These are phyloP conservation scores for Heliocidaris tuberculata DNA, from an alignment of 35 echinoderm and acorn worm genomes.

Conservation along the genomic window DNA sequence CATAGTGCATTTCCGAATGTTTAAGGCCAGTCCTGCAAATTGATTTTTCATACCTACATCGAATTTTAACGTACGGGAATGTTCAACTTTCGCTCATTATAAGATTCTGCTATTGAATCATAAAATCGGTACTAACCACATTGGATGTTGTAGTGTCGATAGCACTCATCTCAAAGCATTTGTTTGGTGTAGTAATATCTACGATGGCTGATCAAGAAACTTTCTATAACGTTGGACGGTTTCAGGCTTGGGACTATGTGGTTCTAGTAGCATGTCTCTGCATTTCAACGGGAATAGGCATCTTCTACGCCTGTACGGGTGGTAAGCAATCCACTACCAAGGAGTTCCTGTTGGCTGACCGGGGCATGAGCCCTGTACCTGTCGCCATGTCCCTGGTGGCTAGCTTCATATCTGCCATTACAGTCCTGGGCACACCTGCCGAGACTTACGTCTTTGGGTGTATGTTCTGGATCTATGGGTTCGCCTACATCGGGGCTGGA, in stretches of 20 bases:
- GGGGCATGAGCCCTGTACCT: slow-evolving; percentile 72
- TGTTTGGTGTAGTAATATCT: neutral
- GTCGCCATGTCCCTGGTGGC: slow-evolving; percentile 82
- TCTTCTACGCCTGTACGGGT: slow-evolving; percentile 77
- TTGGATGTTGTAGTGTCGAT: neutral
- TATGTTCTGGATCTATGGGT: slow-evolving; percentile 69
- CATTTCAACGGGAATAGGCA: slow-evolving; percentile 76
- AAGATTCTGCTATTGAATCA: too few relatives aligned
- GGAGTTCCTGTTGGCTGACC: slow-evolving; percentile 81
- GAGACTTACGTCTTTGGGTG: slow-evolving; percentile 67
- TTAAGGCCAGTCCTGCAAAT: too few relatives aligned
- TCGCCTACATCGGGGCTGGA: slow-evolving; percentile 56
- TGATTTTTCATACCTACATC: too few relatives aligned
- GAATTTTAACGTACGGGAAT: too few relatives aligned
- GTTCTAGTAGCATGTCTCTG: slow-evolving; percentile 37
- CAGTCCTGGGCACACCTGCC: slow-evolving; percentile 81
- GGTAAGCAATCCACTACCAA: slow-evolving; percentile 77
- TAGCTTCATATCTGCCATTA: slow-evolving; percentile 94
- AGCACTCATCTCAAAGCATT: neutral
- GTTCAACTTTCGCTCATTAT: too few relatives aligned
- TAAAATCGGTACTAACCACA: too few relatives aligned
- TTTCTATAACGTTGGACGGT: slow-evolving; percentile 29
- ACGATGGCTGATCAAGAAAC: neutral
- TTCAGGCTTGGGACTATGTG: slow-evolving; percentile 53
- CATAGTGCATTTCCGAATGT: too few relatives aligned